phyloP scores from a whole-genome alignment of 2,888 invertebrate genomes.

The Eurytoma adleriae region DNA sequence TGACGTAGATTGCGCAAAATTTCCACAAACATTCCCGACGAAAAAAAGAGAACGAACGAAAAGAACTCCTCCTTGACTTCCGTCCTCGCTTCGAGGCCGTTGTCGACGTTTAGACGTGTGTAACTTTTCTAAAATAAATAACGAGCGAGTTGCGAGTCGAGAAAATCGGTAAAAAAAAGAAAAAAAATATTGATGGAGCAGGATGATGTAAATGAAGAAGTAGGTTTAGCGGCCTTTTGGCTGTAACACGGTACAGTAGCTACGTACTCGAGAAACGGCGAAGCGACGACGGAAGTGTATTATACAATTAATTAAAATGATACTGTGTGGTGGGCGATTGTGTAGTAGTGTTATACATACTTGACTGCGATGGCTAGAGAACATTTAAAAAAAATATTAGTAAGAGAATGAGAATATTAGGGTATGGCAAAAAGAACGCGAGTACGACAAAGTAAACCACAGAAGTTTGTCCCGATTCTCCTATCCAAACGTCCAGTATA shows the following conservation, averaged over 20 bases:
- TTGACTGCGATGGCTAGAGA: conserved; percentile 51
- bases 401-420: conserved; percentile 33
- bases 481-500: conserved; percentile 56
- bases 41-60: conserved; percentile 35
- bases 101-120: neutral
- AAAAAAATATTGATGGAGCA: neutral
- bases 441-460: conserved; percentile 26
- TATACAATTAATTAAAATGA: conserved; percentile 21
- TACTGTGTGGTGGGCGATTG: conserved; percentile 53
- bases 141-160: neutral
- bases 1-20: conserved; percentile 54
- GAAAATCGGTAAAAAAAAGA: conserved; percentile 1
- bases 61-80: conserved; percentile 22
- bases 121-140: conserved; percentile 21
- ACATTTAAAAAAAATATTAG: conserved; percentile 23
- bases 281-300: conserved; percentile 51
- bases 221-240: neutral
- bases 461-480: conserved; percentile 50
- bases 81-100: conserved; percentile 40
- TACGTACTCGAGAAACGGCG: conserved; percentile 21
- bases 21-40: conserved; percentile 55
- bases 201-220: conserved; percentile 16
- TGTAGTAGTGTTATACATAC: conserved; percentile 50
- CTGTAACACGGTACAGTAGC: conserved; percentile 18
- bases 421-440: conserved; percentile 33